A percentile compares a stretch with the other conserved stretches of the same genome.
Conservation (phyloP, 92 coral and sea anemone genomes). For the Isaurus tuberculatus region DNA sequence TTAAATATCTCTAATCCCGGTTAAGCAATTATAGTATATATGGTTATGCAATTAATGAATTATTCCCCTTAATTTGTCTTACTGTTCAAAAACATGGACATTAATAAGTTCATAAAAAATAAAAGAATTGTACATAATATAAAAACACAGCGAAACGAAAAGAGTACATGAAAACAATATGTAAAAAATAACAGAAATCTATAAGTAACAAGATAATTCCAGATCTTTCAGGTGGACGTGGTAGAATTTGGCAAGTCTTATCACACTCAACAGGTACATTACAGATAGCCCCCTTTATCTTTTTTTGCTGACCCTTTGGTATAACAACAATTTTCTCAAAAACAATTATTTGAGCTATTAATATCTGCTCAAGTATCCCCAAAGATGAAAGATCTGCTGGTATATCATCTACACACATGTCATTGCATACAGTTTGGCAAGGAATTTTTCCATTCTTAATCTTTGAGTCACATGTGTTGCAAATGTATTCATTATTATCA, state of each 20-base stretch:
- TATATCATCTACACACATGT: slow-evolving; percentile 37
- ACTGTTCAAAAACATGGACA: too few species aligned
- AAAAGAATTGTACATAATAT: too few species aligned
- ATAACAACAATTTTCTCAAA: too few species aligned
- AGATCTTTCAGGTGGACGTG: slow-evolving; percentile 69
- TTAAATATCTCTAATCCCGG: too few species aligned
- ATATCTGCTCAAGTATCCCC: slow-evolving; percentile 24
- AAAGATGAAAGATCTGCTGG: slow-evolving; percentile 43
- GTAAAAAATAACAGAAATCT: too few species aligned
- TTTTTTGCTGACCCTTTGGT: slow-evolving; percentile 34
- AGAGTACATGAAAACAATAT: too few species aligned
- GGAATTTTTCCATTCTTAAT: slow-evolving; percentile 48
- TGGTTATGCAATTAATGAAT: too few species aligned
- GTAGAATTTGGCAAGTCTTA: slow-evolving; percentile 38
- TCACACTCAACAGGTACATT: slow-evolving; percentile 19
- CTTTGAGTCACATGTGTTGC: slow-evolving; percentile 66
- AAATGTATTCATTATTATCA: slow-evolving; percentile 41
- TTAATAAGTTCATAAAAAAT: too few species aligned
- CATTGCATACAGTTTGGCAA: slow-evolving; percentile 60
- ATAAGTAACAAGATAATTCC: slow-evolving; percentile 31
- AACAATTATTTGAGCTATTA: slow-evolving; percentile 45
- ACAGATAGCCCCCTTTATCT: slow-evolving; percentile 4
- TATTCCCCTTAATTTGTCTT: too few species aligned
- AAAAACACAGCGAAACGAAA: too few species aligned
- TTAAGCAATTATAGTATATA: too few species aligned